Base-by-base conservation (phyloP, 1,140 invertebrate genomes). In the Drosophila tani region DNA sequence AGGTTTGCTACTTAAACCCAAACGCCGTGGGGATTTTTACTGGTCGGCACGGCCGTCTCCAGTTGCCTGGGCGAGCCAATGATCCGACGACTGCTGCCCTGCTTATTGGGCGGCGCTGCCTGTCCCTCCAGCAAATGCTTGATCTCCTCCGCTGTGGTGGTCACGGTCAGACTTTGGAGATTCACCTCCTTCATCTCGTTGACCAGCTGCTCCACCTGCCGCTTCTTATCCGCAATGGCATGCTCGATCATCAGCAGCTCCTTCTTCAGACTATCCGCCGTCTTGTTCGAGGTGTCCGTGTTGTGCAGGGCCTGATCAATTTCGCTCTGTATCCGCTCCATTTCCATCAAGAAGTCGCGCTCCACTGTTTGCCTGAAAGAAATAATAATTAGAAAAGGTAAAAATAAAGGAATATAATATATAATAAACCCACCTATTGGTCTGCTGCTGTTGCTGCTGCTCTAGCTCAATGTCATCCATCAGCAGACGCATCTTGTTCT, bases 11-110 rank as follows among this genome's bases (percentile, higher is more conserved):
- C 50, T 94, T 94, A 99, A 45, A 99, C 98, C 98, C 98, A 99
- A 57, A 99, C 98, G 27, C 98, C 98, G 91, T 99, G 97, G 43
- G 98, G 98, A 93, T 98, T 98, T 93, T 98, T 98, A 93, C 97
- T 98, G 17, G 97, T 98, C 46, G 97, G 97, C 50, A 98, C 97
- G 40, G 98, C 97, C 93, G 97, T 98, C 93, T 98, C 97, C 43
- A 98, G 93, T 93, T 98, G 97, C 74, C 97, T 94, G 41, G 97
- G 97, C 35, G 97, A 98, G 17, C 97, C 97, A 79, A 98, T 97
- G 93, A 98, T 98, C 93, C 97, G 96, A 58, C 97, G 94, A 50
- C 96, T 97, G 93, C 96, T 98, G 50, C 97, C 97, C 45, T 96
- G 96, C 93, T 97, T 97, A 82, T 96, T 95, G 60, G 96, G 94